phyloP scores from a whole-genome alignment of 1,140 invertebrate genomes.

The Caenorhabditis inopinata region DNA sequence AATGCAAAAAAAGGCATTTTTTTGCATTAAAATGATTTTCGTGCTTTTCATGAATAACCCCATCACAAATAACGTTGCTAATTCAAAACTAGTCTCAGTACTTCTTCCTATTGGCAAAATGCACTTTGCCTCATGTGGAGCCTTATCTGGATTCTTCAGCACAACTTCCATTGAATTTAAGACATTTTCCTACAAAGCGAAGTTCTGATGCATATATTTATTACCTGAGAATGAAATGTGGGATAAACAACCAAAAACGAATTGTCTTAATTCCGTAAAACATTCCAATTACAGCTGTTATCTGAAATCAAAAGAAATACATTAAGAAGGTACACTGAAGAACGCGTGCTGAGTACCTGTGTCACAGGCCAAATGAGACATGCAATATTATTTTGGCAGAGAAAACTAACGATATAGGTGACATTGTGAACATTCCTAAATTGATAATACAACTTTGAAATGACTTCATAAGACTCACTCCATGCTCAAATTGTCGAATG shows the following conservation, averaged over 20 bases:
- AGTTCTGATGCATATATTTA: not conserved
- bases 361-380: constrained; percentile 50
- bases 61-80: too few species aligned
- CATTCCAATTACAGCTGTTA: constrained; percentile 46
- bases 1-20: too few species aligned
- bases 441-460: not conserved
- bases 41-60: too few species aligned
- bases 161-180: constrained; percentile 2
- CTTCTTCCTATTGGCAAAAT: too few species aligned
- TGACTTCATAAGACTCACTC: constrained; percentile 25
- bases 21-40: too few species aligned
- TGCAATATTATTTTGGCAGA: constrained; percentile 42
- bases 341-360: not conserved
- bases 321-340: not conserved
- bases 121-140: too few species aligned
- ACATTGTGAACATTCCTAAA: constrained; percentile 24
- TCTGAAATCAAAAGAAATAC: constrained; percentile 16
- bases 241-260: constrained; percentile 48
- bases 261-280: constrained; percentile 51
- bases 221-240: constrained; percentile 52
- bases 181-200: not conserved
- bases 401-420: constrained; percentile 18
- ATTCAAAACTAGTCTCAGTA: too few species aligned
- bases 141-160: not conserved
- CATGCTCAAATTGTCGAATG: not conserved